A percentile compares a stretch with the other conserved stretches of the same genome.
phyloP scores from a whole-genome alignment of 1,140 invertebrate genomes.

The Zaprionus gabonicus region DNA sequence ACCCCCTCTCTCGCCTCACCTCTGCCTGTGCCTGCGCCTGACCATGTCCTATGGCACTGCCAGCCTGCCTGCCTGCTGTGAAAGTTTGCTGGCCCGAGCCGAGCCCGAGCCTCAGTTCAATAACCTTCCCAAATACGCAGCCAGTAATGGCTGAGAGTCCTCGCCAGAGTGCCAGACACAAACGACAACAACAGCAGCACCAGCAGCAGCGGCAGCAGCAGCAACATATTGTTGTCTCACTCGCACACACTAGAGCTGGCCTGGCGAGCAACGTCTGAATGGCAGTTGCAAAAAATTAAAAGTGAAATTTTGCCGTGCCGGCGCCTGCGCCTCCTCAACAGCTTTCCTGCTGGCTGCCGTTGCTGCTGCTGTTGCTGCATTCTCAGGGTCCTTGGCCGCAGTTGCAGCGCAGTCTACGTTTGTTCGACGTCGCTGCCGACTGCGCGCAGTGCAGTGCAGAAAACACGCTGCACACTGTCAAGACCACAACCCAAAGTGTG shows the following conservation, averaged over 20 bases:
- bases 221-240: slow-evolving; percentile 58
- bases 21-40: too few species aligned
- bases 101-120: slow-evolving; percentile 41
- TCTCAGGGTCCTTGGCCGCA: slow-evolving; percentile 77
- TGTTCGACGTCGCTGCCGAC: neutral
- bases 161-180: slow-evolving; percentile 59
- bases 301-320: slow-evolving; percentile 76
- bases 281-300: slow-evolving; percentile 82
- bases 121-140: slow-evolving; percentile 49
- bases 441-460: slow-evolving; percentile 14
- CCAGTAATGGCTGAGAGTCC: slow-evolving; percentile 45
- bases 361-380: slow-evolving; percentile 37
- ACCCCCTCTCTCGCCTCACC: neutral
- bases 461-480: slow-evolving; percentile 72
- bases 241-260: slow-evolving; percentile 46
- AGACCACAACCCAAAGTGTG: slow-evolving; percentile 74
- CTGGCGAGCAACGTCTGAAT: slow-evolving; percentile 35
- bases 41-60: too few species aligned
- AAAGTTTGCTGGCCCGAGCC: slow-evolving; percentile 36
- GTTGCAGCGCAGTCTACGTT: slow-evolving; percentile 55
- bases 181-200: slow-evolving; percentile 54
- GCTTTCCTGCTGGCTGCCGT: neutral
- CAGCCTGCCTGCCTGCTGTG: slow-evolving; percentile 25
- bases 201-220: slow-evolving; percentile 1
- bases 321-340: slow-evolving; percentile 60